Evolutionary conservation across 2,888 invertebrate species (phyloP), one percentile per base, ranked within the genome.

Genomic region (Hofmannophila pseudospretella): DNA sequence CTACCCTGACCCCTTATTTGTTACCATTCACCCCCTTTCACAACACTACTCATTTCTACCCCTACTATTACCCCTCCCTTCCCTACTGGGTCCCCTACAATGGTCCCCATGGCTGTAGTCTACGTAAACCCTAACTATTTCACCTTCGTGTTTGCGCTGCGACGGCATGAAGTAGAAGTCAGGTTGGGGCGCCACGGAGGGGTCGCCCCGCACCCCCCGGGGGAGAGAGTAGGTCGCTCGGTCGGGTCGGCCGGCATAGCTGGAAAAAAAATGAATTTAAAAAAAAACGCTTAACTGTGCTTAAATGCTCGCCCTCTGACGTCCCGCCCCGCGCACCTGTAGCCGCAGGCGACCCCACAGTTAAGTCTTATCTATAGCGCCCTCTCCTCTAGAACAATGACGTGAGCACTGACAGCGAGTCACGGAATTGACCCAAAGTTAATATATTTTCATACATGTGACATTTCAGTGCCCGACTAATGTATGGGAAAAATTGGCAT

Each of bases 121-220:
- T 1, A 78, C 78, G 40, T 68, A 77, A 1, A 77, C 77, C 41
- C 69, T 64, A 40, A 76, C 69, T 29, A 74, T 63, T 88, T 96
- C 96, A 53, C 96, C 96, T 60, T 96, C 96, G 79, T 96, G 96
- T 77, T 96, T 96, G 46, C 97, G 85, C 70, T 97, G 97, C 44
- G 95, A 95, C 30, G 96, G 96, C 96, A 97, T 96, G 76, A 96
- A 97, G 81, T 97, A 97, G 81, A 96, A 96, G 80, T 97, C 96
- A 0, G 96, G 93, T 56, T 93, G 92, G 47, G 90, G 71, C 9
- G 86, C 34, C 45, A 41, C 38, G 44, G 39, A 11, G 47, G 47
- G 22, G 40, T 33, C 4, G 32, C 88, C 77, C 8, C 88, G 87
- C 72, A 51, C 51, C 11, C 51, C 54, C 10, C 95, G 89, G 0